Evolutionary conservation across 1,140 invertebrate species (phyloP).

Genomic region (Maniola jurtina): DNA sequence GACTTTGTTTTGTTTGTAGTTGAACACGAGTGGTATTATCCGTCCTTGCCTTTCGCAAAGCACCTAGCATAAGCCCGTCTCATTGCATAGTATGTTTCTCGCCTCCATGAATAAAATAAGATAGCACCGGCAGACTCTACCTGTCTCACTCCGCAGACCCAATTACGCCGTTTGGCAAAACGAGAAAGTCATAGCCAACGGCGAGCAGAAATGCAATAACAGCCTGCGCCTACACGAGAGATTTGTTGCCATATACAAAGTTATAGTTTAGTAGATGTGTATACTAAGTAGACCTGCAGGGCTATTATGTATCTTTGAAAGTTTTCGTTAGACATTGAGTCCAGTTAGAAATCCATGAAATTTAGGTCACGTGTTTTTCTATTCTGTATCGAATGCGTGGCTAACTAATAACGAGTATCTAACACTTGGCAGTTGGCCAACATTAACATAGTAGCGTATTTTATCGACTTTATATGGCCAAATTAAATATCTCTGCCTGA

Average conservation of each 20-base stretch:
- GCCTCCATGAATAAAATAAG: slow-evolving; percentile 70
- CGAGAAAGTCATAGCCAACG: slow-evolving; percentile 42
- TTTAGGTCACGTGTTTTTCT: too few species aligned
- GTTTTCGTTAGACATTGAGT: too few species aligned
- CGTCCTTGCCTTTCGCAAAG: slow-evolving; percentile 51
- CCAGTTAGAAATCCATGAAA: too few species aligned
- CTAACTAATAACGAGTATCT: too few species aligned
- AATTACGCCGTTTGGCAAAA: slow-evolving; percentile 38
- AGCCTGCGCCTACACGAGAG: slow-evolving; percentile 56
- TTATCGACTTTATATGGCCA: too few species aligned
- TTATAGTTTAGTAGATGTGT: slow-evolving; percentile 45
- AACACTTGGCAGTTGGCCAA: too few species aligned
- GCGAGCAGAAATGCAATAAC: slow-evolving; percentile 62
- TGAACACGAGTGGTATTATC: slow-evolving; percentile 48
- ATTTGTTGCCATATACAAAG: slow-evolving; percentile 52
- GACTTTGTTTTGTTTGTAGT: slow-evolving; percentile 56
- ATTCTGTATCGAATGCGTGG: too few species aligned
- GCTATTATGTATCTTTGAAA: too few species aligned
- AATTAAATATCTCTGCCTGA: too few species aligned
- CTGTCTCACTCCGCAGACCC: slow-evolving; percentile 48
- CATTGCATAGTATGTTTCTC: slow-evolving; percentile 50
- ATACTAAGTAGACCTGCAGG: slow-evolving; percentile 42
- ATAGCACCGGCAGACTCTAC: slow-evolving; percentile 53
- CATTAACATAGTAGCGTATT: too few species aligned
- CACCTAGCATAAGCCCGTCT: slow-evolving; percentile 45